phyloP scores from a whole-genome alignment of 2,888 invertebrate species.

The Ariolimax columbianus region DNA sequence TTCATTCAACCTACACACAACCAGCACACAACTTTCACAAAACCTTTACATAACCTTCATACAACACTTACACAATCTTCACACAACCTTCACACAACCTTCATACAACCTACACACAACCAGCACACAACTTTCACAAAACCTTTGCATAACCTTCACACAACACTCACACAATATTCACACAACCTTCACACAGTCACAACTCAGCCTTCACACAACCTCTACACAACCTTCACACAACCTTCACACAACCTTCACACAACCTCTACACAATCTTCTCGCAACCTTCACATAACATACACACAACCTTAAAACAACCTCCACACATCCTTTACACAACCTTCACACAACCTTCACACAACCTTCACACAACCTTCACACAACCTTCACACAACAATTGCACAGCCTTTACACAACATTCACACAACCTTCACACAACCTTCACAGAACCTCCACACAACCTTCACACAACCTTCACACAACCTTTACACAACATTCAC shows the following conservation, averaged over 20 bases:
- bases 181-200: not conserved
- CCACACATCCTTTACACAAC: not conserved
- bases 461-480: too few species aligned
- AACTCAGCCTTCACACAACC: not conserved
- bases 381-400: too few species aligned
- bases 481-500: too few species aligned
- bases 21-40: not conserved
- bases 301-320: not conserved
- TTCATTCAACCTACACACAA: not conserved
- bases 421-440: too few species aligned
- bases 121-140: not conserved
- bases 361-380: not conserved
- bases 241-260: not conserved
- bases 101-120: not conserved
- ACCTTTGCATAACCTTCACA: not conserved
- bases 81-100: not conserved
- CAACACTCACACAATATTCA: not conserved
- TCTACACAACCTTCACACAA: not conserved
- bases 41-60: not conserved
- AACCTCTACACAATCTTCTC: not conserved
- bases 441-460: too few species aligned
- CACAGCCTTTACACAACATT: too few species aligned
- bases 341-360: not conserved
- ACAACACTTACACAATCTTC: not conserved
- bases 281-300: not conserved